Conservation (phyloP, 2,888 invertebrate genomes). For the Malthinus flaveolus region DNA sequence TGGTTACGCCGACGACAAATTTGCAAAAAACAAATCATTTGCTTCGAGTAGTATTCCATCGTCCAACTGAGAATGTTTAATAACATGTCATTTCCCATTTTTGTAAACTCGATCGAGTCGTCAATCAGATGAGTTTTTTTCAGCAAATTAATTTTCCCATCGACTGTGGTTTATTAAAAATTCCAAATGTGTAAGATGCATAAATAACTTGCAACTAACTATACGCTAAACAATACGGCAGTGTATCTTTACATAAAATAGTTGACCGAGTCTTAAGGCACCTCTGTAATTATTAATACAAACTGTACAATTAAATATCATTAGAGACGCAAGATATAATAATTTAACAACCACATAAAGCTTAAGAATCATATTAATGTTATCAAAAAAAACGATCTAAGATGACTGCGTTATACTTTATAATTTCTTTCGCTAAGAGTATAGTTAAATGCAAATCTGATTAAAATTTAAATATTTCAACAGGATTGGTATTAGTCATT, state of each 20-base stretch:
- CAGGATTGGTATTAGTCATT: background rate
- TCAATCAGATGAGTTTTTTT: too few species aligned
- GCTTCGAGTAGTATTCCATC: too few species aligned
- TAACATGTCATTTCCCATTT: too few species aligned
- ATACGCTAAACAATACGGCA: background rate
- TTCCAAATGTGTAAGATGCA: too few species aligned
- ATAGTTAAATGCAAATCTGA: conserved; percentile 15
- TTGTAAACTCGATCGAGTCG: too few species aligned
- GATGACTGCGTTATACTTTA: conserved; percentile 6
- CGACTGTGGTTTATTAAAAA: too few species aligned
- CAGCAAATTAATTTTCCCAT: too few species aligned
- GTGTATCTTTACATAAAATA: conserved; percentile 4
- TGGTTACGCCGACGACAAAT: too few species aligned
- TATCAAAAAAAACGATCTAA: conserved; percentile 38
- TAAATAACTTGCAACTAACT: too few species aligned
- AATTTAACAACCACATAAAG: conserved; percentile 45
- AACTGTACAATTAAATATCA: conserved; percentile 45
- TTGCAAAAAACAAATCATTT: too few species aligned
- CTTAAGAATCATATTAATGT: conserved; percentile 43
- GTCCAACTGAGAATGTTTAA: too few species aligned
- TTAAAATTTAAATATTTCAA: conserved; percentile 9
- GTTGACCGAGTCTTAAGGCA: conserved; percentile 7
- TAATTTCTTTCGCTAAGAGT: conserved; percentile 12
- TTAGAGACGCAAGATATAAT: conserved; percentile 47
- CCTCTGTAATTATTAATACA: conserved; percentile 32